phyloP scores from a whole-genome alignment of 2,888 invertebrate genomes.

The Polydrusus pterygomalis region DNA sequence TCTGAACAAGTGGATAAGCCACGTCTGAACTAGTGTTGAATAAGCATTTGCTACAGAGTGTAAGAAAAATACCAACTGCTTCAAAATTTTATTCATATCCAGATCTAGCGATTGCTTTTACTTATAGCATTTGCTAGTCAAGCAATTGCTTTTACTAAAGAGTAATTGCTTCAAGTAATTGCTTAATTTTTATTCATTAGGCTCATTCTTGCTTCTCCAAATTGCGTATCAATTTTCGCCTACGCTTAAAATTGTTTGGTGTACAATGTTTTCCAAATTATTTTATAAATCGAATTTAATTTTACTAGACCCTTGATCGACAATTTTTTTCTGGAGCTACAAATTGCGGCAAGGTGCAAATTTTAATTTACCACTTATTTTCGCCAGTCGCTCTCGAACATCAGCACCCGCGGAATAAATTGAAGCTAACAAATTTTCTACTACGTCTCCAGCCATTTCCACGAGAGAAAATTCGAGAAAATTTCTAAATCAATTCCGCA shows the following conservation, averaged over 20 bases:
- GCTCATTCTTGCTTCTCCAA: no score
- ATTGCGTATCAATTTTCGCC: no score
- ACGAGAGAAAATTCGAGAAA: constrained; percentile 25
- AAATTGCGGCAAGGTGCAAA: constrained; percentile 30
- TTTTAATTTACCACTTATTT: constrained; percentile 39
- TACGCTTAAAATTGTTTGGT: not conserved
- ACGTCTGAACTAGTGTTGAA: no score
- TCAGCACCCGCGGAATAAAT: constrained; percentile 38
- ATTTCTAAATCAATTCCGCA: constrained; percentile 41
- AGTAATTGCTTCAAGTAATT: no score
- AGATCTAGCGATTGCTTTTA: no score
- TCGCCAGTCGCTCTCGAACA: constrained; percentile 36
- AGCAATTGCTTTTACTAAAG: no score
- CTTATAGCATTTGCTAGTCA: no score
- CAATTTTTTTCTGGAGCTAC: not conserved
- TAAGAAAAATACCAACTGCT: no score
- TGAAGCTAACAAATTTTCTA: constrained; percentile 39
- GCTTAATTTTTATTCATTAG: no score
- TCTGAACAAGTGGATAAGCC: no score
- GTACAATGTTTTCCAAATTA: not conserved
- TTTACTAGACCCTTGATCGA: not conserved
- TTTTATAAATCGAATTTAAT: constrained; percentile 3
- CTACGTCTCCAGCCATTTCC: constrained; percentile 30
- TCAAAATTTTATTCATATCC: no score
- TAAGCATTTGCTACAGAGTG: no score